phyloP scores from a whole-genome alignment of 1,140 invertebrate genomes.

The Cotesia glomerata region DNA sequence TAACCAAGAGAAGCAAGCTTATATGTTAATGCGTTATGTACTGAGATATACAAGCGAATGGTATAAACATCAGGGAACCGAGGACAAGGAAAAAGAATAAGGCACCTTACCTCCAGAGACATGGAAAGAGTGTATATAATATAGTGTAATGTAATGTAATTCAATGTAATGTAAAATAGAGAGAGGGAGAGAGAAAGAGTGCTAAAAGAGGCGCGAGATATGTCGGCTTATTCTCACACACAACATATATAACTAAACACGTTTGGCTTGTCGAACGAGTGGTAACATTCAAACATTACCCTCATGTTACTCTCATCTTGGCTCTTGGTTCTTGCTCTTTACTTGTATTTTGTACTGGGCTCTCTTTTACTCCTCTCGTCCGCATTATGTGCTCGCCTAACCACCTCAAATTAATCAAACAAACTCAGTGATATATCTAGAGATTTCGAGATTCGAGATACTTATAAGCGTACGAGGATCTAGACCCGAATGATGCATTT shows the following conservation, averaged over 20 bases:
- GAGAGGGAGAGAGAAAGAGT: too few species aligned
- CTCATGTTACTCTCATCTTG: slow-evolving; percentile 34
- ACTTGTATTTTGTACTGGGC: not conserved
- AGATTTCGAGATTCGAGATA: slow-evolving; percentile 18
- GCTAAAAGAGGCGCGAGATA: too few species aligned
- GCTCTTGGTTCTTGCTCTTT: too few species aligned
- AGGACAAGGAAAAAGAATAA: slow-evolving; percentile 34
- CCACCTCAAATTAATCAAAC: slow-evolving; percentile 34
- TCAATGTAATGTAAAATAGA: too few species aligned
- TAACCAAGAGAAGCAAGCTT: not conserved
- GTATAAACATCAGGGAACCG: slow-evolving; percentile 28
- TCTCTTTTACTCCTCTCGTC: slow-evolving; percentile 16
- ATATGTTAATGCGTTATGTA: slow-evolving; percentile 27
- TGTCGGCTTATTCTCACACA: too few species aligned
- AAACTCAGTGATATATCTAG: not conserved
- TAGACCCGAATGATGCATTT: not conserved
- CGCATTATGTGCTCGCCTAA: not conserved
- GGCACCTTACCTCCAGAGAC: slow-evolving; percentile 12
- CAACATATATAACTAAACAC: slow-evolving; percentile 12
- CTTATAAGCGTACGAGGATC: not conserved
- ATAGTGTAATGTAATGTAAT: too few species aligned
- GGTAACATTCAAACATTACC: slow-evolving; percentile 36
- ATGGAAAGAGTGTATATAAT: too few species aligned
- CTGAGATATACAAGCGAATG: slow-evolving; percentile 8
- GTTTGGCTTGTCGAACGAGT: slow-evolving; percentile 48